A percentile compares a stretch with the other conserved stretches of the same genome.
phyloP scores from a whole-genome alignment of 2,113 vertebrate species.

The Thinocorus orbignyianus region DNA sequence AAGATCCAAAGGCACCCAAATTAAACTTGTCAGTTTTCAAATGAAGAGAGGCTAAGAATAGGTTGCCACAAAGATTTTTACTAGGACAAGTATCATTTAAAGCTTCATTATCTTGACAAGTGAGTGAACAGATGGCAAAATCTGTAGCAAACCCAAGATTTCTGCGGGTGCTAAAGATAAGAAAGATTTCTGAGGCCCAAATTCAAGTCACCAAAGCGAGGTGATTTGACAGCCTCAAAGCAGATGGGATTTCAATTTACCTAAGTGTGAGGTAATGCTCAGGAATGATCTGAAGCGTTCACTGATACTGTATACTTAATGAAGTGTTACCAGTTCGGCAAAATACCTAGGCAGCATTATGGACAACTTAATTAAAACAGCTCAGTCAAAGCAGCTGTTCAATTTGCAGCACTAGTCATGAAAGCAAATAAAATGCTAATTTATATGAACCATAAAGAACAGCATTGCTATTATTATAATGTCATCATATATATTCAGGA shows the following conservation, averaged over 20 bases:
- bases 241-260: slow-evolving; percentile 42
- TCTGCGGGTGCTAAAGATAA: not conserved
- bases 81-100: slow-evolving; percentile 38
- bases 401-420: not conserved
- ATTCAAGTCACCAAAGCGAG: not conserved
- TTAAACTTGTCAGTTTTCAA: slow-evolving; percentile 23
- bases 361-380: slow-evolving; percentile 53
- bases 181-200: not conserved
- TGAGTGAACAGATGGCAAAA: slow-evolving; percentile 50
- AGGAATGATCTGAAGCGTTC: slow-evolving; percentile 6
- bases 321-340: not conserved
- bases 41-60: slow-evolving; percentile 37
- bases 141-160: slow-evolving; percentile 21
- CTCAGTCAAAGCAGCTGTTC: slow-evolving; percentile 37
- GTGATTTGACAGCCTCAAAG: not conserved
- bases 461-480: slow-evolving; percentile 21
- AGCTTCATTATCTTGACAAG: slow-evolving; percentile 51
- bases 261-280: slow-evolving; percentile 24
- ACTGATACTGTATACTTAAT: slow-evolving; percentile 8
- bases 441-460: slow-evolving; percentile 14
- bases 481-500: slow-evolving; percentile 11
- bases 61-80: not conserved
- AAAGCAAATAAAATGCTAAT: slow-evolving; percentile 49
- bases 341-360: slow-evolving; percentile 6
- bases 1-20: slow-evolving; percentile 16